These are phyloP conservation scores for Lochmaea capreae DNA, from an alignment of 2,888 invertebrate genomes.

Conservation along the genomic window DNA sequence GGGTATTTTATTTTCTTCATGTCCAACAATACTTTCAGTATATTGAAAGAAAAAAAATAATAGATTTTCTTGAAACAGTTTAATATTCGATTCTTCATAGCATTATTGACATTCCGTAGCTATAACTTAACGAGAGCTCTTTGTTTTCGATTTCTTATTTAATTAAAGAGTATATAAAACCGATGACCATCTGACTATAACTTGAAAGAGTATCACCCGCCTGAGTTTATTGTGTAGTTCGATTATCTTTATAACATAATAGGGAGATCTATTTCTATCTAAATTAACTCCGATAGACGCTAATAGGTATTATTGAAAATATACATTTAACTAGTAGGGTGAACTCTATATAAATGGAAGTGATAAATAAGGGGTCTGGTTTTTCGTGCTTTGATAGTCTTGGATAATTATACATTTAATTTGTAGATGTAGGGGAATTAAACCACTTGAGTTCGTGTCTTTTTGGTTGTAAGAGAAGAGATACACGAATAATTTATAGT, in stretches of 20 bases:
- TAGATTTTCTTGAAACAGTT: too few relatives aligned
- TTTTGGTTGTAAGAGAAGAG: too few relatives aligned
- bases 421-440: too few relatives aligned
- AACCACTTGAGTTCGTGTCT: too few relatives aligned
- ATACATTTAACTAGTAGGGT: neutral
- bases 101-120: neutral
- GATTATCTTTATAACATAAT: slow-evolving; percentile 9
- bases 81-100: too few relatives aligned
- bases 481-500: too few relatives aligned
- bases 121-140: neutral
- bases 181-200: neutral
- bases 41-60: too few relatives aligned
- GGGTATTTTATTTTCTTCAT: too few relatives aligned
- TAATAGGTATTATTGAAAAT: slow-evolving; percentile 3
- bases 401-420: too few relatives aligned
- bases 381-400: too few relatives aligned
- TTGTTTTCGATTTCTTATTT: neutral
- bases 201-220: neutral
- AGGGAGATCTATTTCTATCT: slow-evolving; percentile 7
- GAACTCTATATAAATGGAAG: neutral
- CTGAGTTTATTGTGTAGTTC: neutral
- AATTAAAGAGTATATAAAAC: neutral
- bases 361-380: neutral
- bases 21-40: too few relatives aligned
- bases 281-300: slow-evolving; percentile 3